Evolutionary conservation across 2,113 vertebrate species (phyloP).

Genomic region (Ailurus styani): DNA sequence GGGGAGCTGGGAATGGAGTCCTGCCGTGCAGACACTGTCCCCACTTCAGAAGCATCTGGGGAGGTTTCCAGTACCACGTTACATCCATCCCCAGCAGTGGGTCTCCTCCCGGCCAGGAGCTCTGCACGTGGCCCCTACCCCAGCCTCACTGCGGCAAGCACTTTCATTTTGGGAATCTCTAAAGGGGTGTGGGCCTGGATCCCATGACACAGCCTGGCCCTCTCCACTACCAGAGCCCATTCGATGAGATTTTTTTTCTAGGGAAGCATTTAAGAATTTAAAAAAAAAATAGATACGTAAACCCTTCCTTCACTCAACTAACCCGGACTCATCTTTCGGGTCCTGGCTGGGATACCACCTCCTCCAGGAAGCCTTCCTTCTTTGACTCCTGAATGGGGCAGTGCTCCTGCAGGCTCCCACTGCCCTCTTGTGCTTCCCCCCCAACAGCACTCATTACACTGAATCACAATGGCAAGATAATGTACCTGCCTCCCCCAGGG

Average conservation of each 20-base stretch:
- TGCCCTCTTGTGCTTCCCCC: accelerated
- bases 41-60: not conserved
- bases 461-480: not conserved
- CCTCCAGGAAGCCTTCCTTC: not conserved
- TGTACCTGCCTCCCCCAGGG: not conserved
- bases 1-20: not conserved
- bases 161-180: not conserved
- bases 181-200: accelerated
- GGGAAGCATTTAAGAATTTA: not conserved
- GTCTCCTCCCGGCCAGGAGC: not conserved
- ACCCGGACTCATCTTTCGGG: not conserved
- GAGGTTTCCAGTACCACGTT: not conserved
- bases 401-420: not conserved
- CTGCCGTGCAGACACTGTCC: accelerated
- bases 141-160: not conserved
- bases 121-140: accelerated
- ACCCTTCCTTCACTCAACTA: not conserved
- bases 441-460: not conserved
- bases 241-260: not conserved
- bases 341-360: not conserved
- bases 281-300: not conserved
- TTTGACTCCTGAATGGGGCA: not conserved
- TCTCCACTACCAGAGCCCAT: not conserved
- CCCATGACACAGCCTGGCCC: not conserved
- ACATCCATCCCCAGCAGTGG: not conserved